Conservation (phyloP, 2,888 invertebrate genomes). For the Hypolimnas misippus region DNA sequence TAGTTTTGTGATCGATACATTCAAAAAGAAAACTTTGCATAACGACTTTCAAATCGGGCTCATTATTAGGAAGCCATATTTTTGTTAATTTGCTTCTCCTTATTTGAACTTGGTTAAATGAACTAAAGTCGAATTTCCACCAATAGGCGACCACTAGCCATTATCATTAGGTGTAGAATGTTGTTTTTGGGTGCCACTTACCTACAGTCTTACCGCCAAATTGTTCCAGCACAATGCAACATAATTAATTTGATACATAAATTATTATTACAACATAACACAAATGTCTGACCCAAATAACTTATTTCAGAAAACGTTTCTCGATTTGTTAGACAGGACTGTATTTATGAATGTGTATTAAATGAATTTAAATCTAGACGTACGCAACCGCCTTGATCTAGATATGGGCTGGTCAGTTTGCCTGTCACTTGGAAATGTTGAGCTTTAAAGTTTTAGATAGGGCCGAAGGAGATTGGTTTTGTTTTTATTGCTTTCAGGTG, state of each 20-base stretch:
- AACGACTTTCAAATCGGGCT: too few species aligned
- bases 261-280: slow-evolving; percentile 17
- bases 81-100: too few species aligned
- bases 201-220: neutral
- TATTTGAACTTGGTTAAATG: too few species aligned
- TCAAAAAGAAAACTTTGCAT: too few species aligned
- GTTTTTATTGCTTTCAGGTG: neutral
- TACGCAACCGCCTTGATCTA: slow-evolving; percentile 45
- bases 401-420: slow-evolving; percentile 36
- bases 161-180: too few species aligned
- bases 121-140: too few species aligned
- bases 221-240: too few species aligned
- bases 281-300: slow-evolving; percentile 29
- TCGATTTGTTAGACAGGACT: slow-evolving; percentile 20
- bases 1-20: too few species aligned
- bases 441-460: slow-evolving; percentile 34
- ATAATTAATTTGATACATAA: neutral
- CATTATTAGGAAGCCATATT: too few species aligned
- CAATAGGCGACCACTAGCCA: too few species aligned
- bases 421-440: slow-evolving; percentile 33
- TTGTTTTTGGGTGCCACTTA: too few species aligned
- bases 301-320: slow-evolving; percentile 15
- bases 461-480: neutral
- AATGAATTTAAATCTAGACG: slow-evolving; percentile 21
- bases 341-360: slow-evolving; percentile 33